Evolutionary conservation across 2,888 invertebrate genomes (phyloP).

Genomic region (Reticulitermes lucifugus): DNA sequence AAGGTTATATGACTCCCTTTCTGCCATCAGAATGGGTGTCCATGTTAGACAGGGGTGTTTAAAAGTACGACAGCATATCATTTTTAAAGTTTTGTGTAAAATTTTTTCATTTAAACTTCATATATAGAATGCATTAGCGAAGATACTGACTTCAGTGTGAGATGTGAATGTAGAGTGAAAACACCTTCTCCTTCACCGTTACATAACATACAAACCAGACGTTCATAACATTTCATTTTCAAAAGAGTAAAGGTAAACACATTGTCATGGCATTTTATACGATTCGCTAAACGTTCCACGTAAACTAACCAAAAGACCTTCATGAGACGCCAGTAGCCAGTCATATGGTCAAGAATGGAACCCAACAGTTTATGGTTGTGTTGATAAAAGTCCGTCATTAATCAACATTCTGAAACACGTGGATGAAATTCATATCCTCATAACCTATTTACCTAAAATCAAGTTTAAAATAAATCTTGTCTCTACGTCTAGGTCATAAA

Average conservation of each 20-base stretch:
- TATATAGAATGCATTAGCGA: too few species aligned
- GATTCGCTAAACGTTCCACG: too few species aligned
- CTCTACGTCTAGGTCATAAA: not conserved
- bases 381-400: not conserved
- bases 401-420: not conserved
- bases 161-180: too few species aligned
- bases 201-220: too few species aligned
- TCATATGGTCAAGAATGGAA: not conserved
- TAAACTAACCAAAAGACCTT: too few species aligned
- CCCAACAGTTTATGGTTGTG: not conserved
- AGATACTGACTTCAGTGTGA: too few species aligned
- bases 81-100: too few species aligned
- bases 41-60: conserved; percentile 12
- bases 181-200: too few species aligned
- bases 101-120: too few species aligned
- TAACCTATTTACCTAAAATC: not conserved
- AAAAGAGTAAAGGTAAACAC: too few species aligned
- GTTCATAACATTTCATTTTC: too few species aligned
- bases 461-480: not conserved
- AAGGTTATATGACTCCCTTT: conserved; percentile 24
- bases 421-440: not conserved
- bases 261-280: too few species aligned
- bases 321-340: not conserved
- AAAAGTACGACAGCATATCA: not conserved
- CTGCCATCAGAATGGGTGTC: not conserved